Conservation (phyloP, 2,888 invertebrate species). For the Apamea sordens region DNA sequence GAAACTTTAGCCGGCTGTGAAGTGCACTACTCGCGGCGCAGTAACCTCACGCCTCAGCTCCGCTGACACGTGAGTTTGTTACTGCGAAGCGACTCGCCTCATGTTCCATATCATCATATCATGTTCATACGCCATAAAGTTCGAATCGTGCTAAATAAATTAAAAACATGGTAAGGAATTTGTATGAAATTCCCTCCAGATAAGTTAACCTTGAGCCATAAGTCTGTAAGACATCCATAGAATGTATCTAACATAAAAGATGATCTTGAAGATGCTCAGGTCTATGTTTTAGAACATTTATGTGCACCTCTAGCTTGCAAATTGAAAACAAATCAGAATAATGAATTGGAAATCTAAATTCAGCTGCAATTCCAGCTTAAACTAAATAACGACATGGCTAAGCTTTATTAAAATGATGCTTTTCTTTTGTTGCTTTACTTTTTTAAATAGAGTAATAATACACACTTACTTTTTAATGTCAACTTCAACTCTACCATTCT, state of each 20-base stretch:
- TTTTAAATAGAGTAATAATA: neutral
- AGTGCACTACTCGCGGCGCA: too few species aligned
- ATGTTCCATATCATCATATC: too few species aligned
- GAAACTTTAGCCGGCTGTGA: too few species aligned
- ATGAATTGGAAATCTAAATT: neutral
- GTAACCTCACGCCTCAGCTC: too few species aligned
- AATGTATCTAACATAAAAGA: neutral
- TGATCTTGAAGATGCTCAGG: neutral
- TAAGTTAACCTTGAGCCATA: neutral
- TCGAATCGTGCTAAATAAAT: neutral
- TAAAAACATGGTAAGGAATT: neutral
- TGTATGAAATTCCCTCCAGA: neutral
- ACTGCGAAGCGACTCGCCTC: too few species aligned
- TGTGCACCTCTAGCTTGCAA: neutral
- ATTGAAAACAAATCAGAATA: neutral
- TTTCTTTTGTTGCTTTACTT: too few species aligned
- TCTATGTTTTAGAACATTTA: neutral
- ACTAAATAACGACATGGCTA: neutral
- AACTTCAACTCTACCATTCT: conserved; percentile 97
- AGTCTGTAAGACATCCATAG: neutral
- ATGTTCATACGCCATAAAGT: too few species aligned
- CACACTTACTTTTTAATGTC: conserved; percentile 96
- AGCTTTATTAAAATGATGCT: neutral
- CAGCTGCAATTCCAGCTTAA: neutral
- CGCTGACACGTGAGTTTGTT: too few species aligned